phyloP scores from a whole-genome alignment of 2,888 invertebrate genomes.

The Ephialtes manifestator region DNA sequence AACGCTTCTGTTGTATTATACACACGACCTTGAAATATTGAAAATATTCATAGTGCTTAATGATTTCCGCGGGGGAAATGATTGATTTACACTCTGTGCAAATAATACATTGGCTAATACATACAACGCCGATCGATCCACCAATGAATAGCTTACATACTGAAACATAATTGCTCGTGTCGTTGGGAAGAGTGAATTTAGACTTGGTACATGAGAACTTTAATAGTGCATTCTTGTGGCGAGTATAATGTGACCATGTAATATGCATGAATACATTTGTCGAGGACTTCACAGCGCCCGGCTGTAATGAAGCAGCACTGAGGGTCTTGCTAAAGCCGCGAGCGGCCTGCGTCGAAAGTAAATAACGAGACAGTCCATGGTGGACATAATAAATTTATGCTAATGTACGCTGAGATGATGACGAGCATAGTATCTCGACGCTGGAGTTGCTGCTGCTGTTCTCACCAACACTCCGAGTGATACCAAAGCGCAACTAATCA shows the following conservation, averaged over 20 bases:
- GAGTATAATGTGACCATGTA: slow-evolving; percentile 35
- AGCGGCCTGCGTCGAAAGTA: slow-evolving; percentile 54
- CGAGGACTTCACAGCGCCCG: slow-evolving; percentile 35
- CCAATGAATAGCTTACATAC: slow-evolving; percentile 58
- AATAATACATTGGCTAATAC: slow-evolving; percentile 49
- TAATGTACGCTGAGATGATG: slow-evolving; percentile 36
- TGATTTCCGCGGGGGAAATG: slow-evolving; percentile 23
- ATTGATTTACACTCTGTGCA: slow-evolving; percentile 60
- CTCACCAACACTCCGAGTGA: slow-evolving; percentile 3
- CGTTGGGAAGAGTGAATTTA: slow-evolving; percentile 24
- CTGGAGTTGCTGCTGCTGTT: slow-evolving; percentile 42
- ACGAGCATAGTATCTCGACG: slow-evolving; percentile 60
- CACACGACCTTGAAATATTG: slow-evolving; percentile 40
- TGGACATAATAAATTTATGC: slow-evolving; percentile 59
- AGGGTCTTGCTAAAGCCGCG: background rate
- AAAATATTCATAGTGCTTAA: slow-evolving; percentile 36
- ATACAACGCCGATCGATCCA: slow-evolving; percentile 55
- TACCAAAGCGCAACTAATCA: slow-evolving; percentile 34
- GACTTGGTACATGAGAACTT: slow-evolving; percentile 50
- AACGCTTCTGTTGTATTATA: background rate
- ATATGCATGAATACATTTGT: slow-evolving; percentile 64
- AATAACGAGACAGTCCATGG: slow-evolving; percentile 60
- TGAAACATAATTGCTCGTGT: slow-evolving; percentile 39
- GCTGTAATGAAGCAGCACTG: slow-evolving; percentile 1
- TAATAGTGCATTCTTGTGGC: slow-evolving; percentile 49